Base-by-base conservation (phyloP, 1,140 invertebrate species). In the Phocides pigmalion region DNA sequence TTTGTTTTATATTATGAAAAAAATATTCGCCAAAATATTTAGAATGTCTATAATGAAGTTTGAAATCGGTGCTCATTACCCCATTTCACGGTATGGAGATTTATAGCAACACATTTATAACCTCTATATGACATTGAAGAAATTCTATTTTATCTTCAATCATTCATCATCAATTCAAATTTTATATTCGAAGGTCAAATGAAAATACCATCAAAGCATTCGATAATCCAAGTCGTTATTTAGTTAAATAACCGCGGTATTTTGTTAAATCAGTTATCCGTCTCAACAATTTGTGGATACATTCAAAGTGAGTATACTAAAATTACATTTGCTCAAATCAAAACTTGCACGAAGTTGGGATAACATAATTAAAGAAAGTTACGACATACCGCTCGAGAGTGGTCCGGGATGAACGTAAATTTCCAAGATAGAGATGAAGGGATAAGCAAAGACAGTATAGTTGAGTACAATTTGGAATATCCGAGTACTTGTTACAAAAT, bases 341-440 rank as follows among this genome's bases (percentile, higher is more conserved):
- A 51, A 51, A 41, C 22, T 51, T 51, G 49, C 14, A 14, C 47
- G 6, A 50, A 50, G 25, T 50, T 50, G 14, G 4, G 47, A 50
- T 32, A 50, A 50, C 32, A 32, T 50, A 50, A 50, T 50, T 50
- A 50, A 16, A 51, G 25, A 51, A 51, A 51, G 28, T 51, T 51
- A 51, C 25, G 6, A 35, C n/a, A 19, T 16, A 17, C 49, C 32
- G 49, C 15, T 9, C 16, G 15, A 46, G 46, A 25, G 46, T 12
- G 9, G 49, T 11, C 11, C 14, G 20, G 20, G 46, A 32, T 50
- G 25, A 50, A 50, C 6, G 14, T 50, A 49, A 49, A 50, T 28
- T 32, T 32, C 47, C 15, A 16, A 14, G 14, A 3, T 0, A 16
- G 11, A 50, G 32, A 16, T 50, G 12, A 15, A 28, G 47, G 8